A percentile compares a stretch with the other conserved stretches of the same genome.
Conservation (phyloP, 1,140 invertebrate genomes). For the Asbolus verrucosus region DNA sequence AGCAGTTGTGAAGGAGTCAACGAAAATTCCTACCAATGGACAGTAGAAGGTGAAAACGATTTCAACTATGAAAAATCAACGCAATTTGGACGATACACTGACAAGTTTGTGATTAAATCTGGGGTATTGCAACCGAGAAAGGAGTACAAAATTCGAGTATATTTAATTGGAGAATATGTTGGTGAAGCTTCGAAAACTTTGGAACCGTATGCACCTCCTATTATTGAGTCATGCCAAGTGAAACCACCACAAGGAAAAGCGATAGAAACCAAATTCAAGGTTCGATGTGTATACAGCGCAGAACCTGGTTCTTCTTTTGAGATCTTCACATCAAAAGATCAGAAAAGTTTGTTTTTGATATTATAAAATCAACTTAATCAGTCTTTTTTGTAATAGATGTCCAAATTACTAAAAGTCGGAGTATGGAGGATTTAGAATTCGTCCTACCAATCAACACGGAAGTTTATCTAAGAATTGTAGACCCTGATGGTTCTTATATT, state of each 20-base stretch:
- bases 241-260: not conserved
- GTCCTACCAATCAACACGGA: constrained; percentile 1
- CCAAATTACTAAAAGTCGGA: not conserved
- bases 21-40: constrained; percentile 10
- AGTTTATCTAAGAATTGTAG: not conserved
- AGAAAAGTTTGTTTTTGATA: no score
- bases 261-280: constrained; percentile 14
- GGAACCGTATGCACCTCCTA: not conserved
- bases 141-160: constrained; percentile 5
- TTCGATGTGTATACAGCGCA: constrained; percentile 12
- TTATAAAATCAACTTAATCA: no score
- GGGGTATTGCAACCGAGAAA: not conserved
- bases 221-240: constrained; percentile 4
- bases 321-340: no score
- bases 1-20: constrained; percentile 1
- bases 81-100: constrained; percentile 1
- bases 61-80: not conserved
- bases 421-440: constrained; percentile 11
- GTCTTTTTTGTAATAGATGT: no score
- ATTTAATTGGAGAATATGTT: not conserved
- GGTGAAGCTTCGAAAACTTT: not conserved
- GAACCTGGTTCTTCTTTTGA: no score
- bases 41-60: not conserved
- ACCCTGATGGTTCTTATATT: not conserved
- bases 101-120: constrained; percentile 6